A percentile compares a stretch with the other conserved stretches of the same genome.
Evolutionary conservation across 1,140 invertebrate genomes (phyloP).

Genomic region (Danaus plexippus): DNA sequence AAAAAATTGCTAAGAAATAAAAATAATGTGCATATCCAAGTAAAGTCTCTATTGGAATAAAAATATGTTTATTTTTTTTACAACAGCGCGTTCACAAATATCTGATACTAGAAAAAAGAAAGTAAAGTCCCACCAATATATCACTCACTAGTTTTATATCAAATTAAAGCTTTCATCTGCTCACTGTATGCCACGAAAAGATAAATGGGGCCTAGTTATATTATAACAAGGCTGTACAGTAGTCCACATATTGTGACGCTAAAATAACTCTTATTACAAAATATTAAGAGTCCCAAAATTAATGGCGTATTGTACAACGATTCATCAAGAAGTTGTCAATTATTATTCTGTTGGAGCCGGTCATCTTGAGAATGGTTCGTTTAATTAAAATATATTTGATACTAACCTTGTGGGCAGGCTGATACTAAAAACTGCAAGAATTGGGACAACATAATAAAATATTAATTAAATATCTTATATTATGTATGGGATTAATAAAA

Average conservation of each 20-base stretch:
- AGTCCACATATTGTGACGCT: constrained; percentile 3
- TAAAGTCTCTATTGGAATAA: too few relatives aligned
- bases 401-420: constrained; percentile 17
- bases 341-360: constrained; percentile 51
- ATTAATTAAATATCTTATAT: too few relatives aligned
- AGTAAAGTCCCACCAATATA: constrained; percentile 43
- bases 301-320: constrained; percentile 28
- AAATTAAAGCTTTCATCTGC: constrained; percentile 49
- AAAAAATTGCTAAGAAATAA: background rate
- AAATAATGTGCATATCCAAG: background rate
- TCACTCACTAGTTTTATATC: constrained; percentile 47
- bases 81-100: constrained; percentile 9
- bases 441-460: background rate
- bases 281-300: constrained; percentile 4
- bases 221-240: constrained; percentile 54
- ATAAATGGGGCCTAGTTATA: constrained; percentile 55
- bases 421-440: constrained; percentile 11
- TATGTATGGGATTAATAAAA: too few relatives aligned
- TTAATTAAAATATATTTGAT: constrained; percentile 68
- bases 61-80: background rate
- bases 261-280: constrained; percentile 11
- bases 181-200: constrained; percentile 41
- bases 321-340: constrained; percentile 66
- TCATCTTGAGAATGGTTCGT: constrained; percentile 43
- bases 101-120: constrained; percentile 23